These are phyloP conservation scores for Tauraco erythrolophus DNA, from an alignment of 2,113 vertebrate species.

Conservation along the genomic window DNA sequence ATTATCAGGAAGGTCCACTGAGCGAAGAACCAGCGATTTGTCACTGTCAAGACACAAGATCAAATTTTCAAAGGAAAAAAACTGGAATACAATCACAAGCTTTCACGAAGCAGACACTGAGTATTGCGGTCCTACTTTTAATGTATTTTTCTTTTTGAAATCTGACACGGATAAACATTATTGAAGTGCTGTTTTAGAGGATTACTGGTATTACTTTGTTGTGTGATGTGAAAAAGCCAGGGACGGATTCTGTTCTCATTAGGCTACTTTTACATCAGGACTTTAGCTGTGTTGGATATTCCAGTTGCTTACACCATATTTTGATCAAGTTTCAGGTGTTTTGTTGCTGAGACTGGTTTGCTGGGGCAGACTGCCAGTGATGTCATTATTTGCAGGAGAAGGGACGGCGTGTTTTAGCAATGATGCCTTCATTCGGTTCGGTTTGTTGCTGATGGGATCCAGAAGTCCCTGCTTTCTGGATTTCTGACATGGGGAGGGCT, in stretches of 20 bases:
- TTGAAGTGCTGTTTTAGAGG: not conserved
- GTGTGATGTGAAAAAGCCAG: not conserved
- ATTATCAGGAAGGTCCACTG: slow-evolving; percentile 42
- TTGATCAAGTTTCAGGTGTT: not conserved
- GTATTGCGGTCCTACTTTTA: slow-evolving; percentile 26
- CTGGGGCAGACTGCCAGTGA: not conserved
- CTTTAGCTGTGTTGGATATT: not conserved
- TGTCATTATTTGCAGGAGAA: not conserved
- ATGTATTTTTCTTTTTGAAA: slow-evolving; percentile 34
- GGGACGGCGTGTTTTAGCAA: not conserved
- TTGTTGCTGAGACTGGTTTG: not conserved
- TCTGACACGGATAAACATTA: not conserved
- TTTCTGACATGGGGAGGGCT: fast-evolving
- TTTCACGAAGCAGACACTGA: not conserved
- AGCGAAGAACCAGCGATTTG: slow-evolving; percentile 41
- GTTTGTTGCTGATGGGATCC: fast-evolving
- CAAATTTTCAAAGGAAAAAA: slow-evolving; percentile 60
- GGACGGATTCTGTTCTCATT: not conserved
- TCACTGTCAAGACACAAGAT: slow-evolving; percentile 66
- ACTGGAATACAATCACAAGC: slow-evolving; percentile 32
- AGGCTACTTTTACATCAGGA: not conserved
- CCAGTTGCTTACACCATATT: not conserved
- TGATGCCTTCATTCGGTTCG: fast-evolving
- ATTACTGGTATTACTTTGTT: not conserved
- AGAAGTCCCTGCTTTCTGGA: not conserved